These are phyloP conservation scores for Paramacrobiotus metropolitanus DNA, from an alignment of 1,140 invertebrate species.

Conservation along the genomic window DNA sequence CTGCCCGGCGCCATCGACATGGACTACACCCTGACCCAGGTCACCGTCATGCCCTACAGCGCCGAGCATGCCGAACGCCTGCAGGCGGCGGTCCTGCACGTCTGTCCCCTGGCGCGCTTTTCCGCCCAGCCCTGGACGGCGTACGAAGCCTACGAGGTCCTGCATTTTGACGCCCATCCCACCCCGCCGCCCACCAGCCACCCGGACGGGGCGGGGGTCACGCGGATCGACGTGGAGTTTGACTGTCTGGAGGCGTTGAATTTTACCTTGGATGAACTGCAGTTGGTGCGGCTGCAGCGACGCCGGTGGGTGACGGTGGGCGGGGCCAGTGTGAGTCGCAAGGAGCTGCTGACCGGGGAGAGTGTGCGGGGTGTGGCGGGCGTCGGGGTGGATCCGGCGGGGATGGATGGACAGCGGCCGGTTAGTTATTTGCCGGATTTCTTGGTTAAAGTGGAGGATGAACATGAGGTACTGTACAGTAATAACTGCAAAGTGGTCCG, in stretches of 20 bases:
- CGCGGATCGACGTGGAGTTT: constrained; percentile 2
- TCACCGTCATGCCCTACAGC: neutral
- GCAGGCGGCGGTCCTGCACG: neutral
- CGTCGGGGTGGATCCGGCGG: no score
- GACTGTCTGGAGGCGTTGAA: constrained; percentile 1
- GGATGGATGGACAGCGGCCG: neutral
- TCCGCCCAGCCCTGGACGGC: neutral
- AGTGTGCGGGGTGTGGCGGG: neutral
- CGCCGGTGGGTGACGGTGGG: neutral
- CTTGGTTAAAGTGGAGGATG: neutral
- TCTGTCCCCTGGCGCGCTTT: neutral
- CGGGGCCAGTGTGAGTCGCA: neutral
- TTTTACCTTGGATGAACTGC: neutral
- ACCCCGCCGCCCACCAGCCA: neutral
- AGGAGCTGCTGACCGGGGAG: neutral
- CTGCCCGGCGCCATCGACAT: neutral
- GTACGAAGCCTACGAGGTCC: neutral
- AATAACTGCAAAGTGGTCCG: no score
- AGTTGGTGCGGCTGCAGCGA: neutral
- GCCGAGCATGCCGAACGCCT: neutral
- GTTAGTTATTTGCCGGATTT: neutral
- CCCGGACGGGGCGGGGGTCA: neutral
- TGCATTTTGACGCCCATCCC: neutral
- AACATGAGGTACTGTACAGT: no score
- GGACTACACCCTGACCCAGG: neutral